Conservation (phyloP, 2,797 vertebrate species). For the Lemur catta region DNA sequence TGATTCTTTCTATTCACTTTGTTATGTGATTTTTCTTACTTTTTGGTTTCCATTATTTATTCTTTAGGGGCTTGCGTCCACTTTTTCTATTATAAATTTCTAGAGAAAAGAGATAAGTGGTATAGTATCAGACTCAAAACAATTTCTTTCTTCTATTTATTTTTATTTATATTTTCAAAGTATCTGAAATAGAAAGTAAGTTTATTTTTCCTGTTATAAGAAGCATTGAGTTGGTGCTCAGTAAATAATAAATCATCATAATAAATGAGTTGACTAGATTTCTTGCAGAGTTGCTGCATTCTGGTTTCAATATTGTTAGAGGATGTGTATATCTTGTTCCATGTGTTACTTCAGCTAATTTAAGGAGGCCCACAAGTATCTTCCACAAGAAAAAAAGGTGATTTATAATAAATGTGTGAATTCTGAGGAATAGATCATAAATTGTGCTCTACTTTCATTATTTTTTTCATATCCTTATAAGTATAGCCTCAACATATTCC, state of each 20-base stretch:
- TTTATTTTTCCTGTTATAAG: not conserved
- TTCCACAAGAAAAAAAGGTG: not conserved
- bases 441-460: not conserved
- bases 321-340: not conserved
- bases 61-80: not conserved
- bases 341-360: slow-evolving; percentile 24
- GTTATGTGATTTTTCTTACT: not conserved
- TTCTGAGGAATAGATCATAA: slow-evolving; percentile 12
- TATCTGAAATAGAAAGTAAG: slow-evolving; percentile 13
- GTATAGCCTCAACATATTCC: not conserved
- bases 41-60: not conserved
- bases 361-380: not conserved
- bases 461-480: not conserved
- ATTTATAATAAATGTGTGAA: slow-evolving; percentile 42
- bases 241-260: slow-evolving; percentile 63
- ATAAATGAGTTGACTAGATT: slow-evolving; percentile 45
- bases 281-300: slow-evolving; percentile 25
- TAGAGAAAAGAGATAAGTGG: not conserved
- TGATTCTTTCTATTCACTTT: not conserved
- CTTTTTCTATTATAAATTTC: not conserved
- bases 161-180: slow-evolving; percentile 43
- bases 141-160: slow-evolving; percentile 36
- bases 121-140: not conserved
- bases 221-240: not conserved
- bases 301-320: slow-evolving; percentile 5